phyloP scores from a whole-genome alignment of 2,888 invertebrate species.

The Lasioglossum lativentre region DNA sequence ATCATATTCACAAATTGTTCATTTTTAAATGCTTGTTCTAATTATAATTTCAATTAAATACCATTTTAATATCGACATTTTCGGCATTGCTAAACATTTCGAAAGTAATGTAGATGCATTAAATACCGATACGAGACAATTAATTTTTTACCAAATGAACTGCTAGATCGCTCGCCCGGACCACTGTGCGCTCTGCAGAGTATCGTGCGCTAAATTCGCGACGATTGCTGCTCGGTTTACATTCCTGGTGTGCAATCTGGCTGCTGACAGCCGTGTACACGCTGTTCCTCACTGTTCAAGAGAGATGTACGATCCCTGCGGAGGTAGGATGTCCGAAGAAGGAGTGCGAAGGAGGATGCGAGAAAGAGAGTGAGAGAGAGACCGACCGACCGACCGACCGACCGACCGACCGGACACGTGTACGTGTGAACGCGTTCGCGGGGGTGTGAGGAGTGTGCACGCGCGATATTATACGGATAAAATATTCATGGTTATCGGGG shows the following conservation, averaged over 20 bases:
- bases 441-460: too few relatives aligned
- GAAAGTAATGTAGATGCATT: too few relatives aligned
- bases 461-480: conserved; percentile 77
- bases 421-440: conserved; percentile 41
- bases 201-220: neutral
- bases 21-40: too few relatives aligned
- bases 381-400: neutral
- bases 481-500: conserved; percentile 81
- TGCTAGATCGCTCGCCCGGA: too few relatives aligned
- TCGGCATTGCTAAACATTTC: too few relatives aligned
- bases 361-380: neutral
- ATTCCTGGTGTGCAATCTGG: neutral
- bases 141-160: too few relatives aligned
- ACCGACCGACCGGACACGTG: conserved; percentile 29
- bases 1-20: too few relatives aligned
- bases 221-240: neutral
- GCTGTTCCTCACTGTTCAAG: neutral
- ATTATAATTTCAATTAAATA: too few relatives aligned
- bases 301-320: neutral
- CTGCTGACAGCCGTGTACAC: too few relatives aligned
- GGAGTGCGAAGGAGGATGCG: neutral
- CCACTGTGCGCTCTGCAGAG: neutral
- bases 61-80: too few relatives aligned
- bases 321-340: neutral
- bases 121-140: too few relatives aligned